Evolutionary conservation across 2,888 invertebrate genomes (phyloP), one percentile per base, ranked within the genome.

Genomic region (Drosophila histrio): DNA sequence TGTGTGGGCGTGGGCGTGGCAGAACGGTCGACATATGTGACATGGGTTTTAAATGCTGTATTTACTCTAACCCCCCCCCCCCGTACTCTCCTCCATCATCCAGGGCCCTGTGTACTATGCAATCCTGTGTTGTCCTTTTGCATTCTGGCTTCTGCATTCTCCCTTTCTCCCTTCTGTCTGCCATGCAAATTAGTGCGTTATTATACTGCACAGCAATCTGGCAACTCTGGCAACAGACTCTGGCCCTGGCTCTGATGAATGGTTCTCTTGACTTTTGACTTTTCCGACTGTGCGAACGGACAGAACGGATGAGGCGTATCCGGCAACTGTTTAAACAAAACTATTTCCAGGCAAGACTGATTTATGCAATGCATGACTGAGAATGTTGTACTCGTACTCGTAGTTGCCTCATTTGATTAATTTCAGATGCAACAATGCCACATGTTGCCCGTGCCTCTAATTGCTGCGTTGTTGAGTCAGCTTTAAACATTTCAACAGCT

Each of bases 111-210:
- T 26, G 21, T 17, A 36, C 7, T 36, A 26, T 53, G 21, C 46
- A 49, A n/a, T n/a, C n/a, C n/a, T 28, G 26, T 57, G 57, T 63
- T 71, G 46, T 69, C 71, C 72, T 69, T 71, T 56, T 50, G 34
- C 36, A 38, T 38, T 26, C 17, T n/a, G 26, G 17, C 36, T 36
- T n/a, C 24, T n/a, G 15, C 28, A 30, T 28, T 28, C 21, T 22
- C 17, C 8, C 3, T 15, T 6, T 13, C 36, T 46, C 46, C 58
- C 54, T 17, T 19, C 36, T 62, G 77, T 47, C 44, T 28, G 62
- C 72, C 77, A 53, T 83, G 87, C 84, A 82, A 86, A 82, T 86
- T 82, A 86, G 84, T 84, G 87, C 72, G 69, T 80, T 86, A 86
- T 86, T 86, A 83, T 82, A 74, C 72, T 60, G 65, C 69, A 62